Conservation (phyloP, 2,797 vertebrate species). For the Halcyon leucocephala region DNA sequence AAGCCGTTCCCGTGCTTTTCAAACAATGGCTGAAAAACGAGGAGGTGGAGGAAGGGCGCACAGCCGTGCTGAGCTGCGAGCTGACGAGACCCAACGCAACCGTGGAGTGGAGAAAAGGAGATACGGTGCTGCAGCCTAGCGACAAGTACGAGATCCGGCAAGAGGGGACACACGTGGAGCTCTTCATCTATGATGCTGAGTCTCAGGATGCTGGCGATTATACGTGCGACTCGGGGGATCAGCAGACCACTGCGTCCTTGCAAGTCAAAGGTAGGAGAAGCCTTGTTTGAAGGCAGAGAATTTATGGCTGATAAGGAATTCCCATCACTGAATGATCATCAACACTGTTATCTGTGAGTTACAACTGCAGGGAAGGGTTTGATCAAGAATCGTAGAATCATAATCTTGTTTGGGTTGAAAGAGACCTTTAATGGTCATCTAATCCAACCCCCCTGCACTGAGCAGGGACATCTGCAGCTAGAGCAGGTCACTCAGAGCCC, state of each 20-base stretch:
- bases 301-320: background rate
- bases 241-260: slow-evolving; percentile 33
- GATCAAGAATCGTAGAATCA: background rate
- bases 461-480: background rate
- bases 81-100: slow-evolving; percentile 74
- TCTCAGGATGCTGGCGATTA: slow-evolving; percentile 87
- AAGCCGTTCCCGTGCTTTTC: slow-evolving; percentile 81
- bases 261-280: slow-evolving; percentile 66
- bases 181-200: slow-evolving; percentile 86
- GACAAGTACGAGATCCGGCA: slow-evolving; percentile 82
- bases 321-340: background rate
- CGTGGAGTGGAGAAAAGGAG: slow-evolving; percentile 85
- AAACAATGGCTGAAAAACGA: slow-evolving; percentile 82
- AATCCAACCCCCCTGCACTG: background rate
- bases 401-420: background rate
- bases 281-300: background rate
- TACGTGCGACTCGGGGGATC: slow-evolving; percentile 84
- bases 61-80: slow-evolving; percentile 82
- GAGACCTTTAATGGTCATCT: background rate
- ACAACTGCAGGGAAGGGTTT: background rate
- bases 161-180: slow-evolving; percentile 81
- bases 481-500: background rate
- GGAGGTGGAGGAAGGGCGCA: slow-evolving; percentile 81
- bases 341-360: rapidly evolving
- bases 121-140: slow-evolving; percentile 65